Percentiles rank a stretch among this genome's conserved stretches.
These are phyloP conservation scores for Caenorhabditis afra DNA, from an alignment of 2,888 invertebrate species.

Conservation along the genomic window DNA sequence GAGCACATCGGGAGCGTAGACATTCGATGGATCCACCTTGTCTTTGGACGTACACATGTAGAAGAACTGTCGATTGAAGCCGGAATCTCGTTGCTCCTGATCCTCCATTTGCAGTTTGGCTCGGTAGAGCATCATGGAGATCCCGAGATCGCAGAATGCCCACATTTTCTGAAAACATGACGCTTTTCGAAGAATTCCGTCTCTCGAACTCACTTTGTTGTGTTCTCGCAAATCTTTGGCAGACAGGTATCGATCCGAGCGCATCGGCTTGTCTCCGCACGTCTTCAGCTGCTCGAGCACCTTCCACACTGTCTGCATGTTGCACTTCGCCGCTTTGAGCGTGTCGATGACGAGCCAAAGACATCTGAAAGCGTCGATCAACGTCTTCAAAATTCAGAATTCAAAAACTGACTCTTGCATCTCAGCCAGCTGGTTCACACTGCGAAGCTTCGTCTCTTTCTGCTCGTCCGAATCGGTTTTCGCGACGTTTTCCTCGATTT, in stretches of 20 bases:
- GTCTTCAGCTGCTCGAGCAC: slow-evolving; percentile 52
- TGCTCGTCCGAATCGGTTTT: slow-evolving; percentile 24
- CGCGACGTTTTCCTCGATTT: slow-evolving; percentile 10
- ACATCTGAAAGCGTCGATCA: slow-evolving; percentile 33
- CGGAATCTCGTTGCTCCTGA: slow-evolving; percentile 11
- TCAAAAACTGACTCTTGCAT: slow-evolving; percentile 54
- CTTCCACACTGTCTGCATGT: slow-evolving; percentile 54
- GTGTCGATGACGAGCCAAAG: slow-evolving; percentile 60
- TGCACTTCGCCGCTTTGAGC: slow-evolving; percentile 19
- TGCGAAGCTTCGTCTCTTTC: slow-evolving; percentile 7
- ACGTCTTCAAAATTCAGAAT: neutral
- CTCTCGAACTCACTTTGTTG: slow-evolving; percentile 41
- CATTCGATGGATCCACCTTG: slow-evolving; percentile 42
- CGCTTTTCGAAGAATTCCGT: too few species aligned
- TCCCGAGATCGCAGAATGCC: slow-evolving; percentile 63
- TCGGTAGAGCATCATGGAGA: slow-evolving; percentile 64
- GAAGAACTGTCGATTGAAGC: slow-evolving; percentile 47
- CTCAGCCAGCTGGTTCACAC: slow-evolving; percentile 25
- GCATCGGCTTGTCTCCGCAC: slow-evolving; percentile 35
- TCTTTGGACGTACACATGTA: slow-evolving; percentile 23
- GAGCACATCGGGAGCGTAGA: slow-evolving; percentile 61
- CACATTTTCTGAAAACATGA: slow-evolving; percentile 68
- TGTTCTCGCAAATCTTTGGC: slow-evolving; percentile 9
- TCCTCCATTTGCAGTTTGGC: slow-evolving; percentile 55
- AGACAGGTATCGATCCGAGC: neutral